phyloP scores from a whole-genome alignment of 2,797 vertebrate species.

The Eulemur coronatus region DNA sequence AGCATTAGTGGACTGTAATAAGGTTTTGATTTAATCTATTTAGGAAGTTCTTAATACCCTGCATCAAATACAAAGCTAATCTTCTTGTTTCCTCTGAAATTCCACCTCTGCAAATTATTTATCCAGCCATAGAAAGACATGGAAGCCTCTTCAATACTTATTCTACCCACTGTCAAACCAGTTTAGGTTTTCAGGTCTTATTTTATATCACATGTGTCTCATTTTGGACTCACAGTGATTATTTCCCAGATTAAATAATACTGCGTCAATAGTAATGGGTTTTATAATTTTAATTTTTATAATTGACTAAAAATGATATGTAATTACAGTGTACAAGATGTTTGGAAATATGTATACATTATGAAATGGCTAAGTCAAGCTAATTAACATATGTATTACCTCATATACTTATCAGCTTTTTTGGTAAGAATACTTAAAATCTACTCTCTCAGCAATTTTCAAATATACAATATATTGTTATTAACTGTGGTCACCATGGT shows the following conservation, averaged over 20 bases:
- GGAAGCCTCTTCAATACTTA: conserved; percentile 17
- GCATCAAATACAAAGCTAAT: conserved; percentile 44
- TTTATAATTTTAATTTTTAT: not conserved
- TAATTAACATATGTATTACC: not conserved
- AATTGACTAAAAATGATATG: not conserved
- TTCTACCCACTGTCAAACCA: not conserved
- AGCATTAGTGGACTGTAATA: conserved; percentile 53
- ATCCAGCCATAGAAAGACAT: not conserved
- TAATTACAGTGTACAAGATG: not conserved
- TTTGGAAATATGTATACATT: not conserved
- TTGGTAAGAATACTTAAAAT: not conserved
- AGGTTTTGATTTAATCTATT: conserved; percentile 63
- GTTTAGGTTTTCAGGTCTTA: conserved; percentile 3
- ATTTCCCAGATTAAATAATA: not conserved
- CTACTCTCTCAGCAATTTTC: not conserved
- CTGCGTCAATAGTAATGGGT: not conserved
- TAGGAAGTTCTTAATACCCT: conserved; percentile 43
- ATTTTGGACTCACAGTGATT: not conserved
- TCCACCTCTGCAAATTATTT: not conserved
- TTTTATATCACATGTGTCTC: not conserved
- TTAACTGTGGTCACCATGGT: not conserved
- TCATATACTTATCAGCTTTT: not conserved
- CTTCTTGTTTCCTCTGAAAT: conserved; percentile 37
- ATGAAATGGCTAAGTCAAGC: not conserved
- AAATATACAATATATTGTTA: not conserved